Conservation (phyloP, 92 coral and sea anemone species). For the Isaurus tuberculatus region DNA sequence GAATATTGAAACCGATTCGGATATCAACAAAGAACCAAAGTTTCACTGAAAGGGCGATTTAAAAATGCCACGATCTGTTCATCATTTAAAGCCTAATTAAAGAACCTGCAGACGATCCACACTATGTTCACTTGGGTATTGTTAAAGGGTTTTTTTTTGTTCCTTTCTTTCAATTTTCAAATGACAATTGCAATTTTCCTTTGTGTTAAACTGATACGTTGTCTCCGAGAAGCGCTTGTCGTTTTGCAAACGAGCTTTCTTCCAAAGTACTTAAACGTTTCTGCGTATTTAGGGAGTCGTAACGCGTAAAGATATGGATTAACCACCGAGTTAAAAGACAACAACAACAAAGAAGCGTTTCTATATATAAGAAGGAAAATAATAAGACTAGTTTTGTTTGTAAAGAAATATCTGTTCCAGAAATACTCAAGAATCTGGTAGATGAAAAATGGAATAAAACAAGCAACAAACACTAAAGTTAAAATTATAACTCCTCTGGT, state of each 20-base stretch:
- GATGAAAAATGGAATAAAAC: constrained; percentile 22
- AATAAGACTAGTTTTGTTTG: neutral
- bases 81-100: no score
- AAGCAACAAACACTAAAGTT: constrained; percentile 12
- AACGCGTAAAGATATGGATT: constrained; percentile 22
- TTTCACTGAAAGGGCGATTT: no score
- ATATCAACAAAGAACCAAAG: no score
- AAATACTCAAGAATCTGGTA: neutral
- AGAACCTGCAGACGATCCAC: no score
- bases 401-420: neutral
- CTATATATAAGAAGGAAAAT: neutral
- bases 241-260: no score
- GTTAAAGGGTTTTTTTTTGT: no score
- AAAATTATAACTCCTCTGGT: constrained; percentile 8
- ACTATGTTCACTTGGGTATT: no score
- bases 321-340: constrained; percentile 5
- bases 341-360: neutral
- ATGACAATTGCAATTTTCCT: no score
- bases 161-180: no score
- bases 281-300: constrained; percentile 13
- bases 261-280: constrained; percentile 5
- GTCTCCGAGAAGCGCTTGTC: no score
- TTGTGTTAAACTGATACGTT: no score
- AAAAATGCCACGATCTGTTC: neutral
- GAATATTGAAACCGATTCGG: neutral